Evolutionary conservation across 2,113 vertebrate genomes (phyloP), one percentile per base, ranked within the genome.

Genomic region (Myodes glareolus): DNA sequence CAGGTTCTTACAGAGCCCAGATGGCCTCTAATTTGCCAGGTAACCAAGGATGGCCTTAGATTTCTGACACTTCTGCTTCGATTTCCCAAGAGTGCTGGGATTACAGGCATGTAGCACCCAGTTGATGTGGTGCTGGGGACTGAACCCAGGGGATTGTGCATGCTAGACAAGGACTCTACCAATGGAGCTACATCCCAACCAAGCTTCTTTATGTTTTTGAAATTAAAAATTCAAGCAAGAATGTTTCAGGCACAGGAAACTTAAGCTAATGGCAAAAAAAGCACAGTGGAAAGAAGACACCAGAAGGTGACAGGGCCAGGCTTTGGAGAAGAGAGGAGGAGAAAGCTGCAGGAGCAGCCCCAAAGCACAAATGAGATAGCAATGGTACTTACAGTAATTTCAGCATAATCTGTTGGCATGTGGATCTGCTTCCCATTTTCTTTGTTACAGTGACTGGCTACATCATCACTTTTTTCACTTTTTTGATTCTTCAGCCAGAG

Each of bases 321-420:
- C 21, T 39, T 31, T 16, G 27, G 76, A 85, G 78, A 47, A 31
- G 3, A 21, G 29, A 4, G 13, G 68, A 52, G 31, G 5, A 21
- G 82, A 61, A 91, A 27, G 17, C 21, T 78, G 29, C 10, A 11
- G 8, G 31, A 13, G 5, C 0, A 1, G 50, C n/a, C 55, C 10
- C 0, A 19, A 73, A 67, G 77, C 91, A 42, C 23, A 39, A 61
- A 36, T 45, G n/a, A 1, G 5, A 0, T 78, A 0, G 33, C 67
- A 10, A 1, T 0, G 7, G 61, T 94, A 98, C 99, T 99, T 98
- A 99, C 99, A 95, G 99, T 99, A 94, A 99, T 99, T 96, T 99
- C 99, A 1, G 99, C 99, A 63, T 99, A 99, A 98, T 99, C 99
- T 36, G 99, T 99, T 0, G 99, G 99, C 99, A 99, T 99, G 97